Evolutionary conservation across 53 echinoderm and acorn worm species (phyloP).

Genomic region (Mesocentrotus franciscanus): DNA sequence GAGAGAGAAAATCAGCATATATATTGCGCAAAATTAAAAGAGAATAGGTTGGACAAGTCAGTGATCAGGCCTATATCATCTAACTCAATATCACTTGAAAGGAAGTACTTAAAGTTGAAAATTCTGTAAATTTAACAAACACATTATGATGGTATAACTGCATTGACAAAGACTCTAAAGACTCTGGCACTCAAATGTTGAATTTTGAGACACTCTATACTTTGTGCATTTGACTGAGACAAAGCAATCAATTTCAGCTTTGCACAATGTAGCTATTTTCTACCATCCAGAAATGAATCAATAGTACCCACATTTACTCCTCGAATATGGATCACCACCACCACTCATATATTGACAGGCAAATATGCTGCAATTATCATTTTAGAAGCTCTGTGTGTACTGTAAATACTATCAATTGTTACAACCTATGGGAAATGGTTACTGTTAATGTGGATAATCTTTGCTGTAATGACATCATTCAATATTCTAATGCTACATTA

Average conservation of each 20-base stretch:
- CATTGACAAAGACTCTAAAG: no score
- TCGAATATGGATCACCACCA: not conserved
- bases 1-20: no score
- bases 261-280: conserved; percentile 19
- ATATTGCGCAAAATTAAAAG: no score
- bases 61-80: no score
- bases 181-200: no score
- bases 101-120: no score
- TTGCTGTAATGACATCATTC: not conserved
- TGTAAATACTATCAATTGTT: not conserved
- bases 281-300: not conserved
- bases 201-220: not conserved
- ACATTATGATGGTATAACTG: no score
- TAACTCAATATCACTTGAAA: no score
- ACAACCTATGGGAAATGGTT: not conserved
- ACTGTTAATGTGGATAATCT: not conserved
- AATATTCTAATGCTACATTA: not conserved
- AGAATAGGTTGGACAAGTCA: no score
- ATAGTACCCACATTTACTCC: not conserved
- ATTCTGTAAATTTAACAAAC: no score
- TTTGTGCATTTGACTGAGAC: not conserved
- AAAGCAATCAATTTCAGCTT: conserved; percentile 4
- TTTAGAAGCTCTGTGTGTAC: not conserved
- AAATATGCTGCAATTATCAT: conserved; percentile 19
- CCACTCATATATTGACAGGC: conserved; percentile 1